Evolutionary conservation across 2,113 vertebrate species (phyloP), one percentile per base, ranked within the genome.

Genomic region (Chaetorhynchus papuensis): DNA sequence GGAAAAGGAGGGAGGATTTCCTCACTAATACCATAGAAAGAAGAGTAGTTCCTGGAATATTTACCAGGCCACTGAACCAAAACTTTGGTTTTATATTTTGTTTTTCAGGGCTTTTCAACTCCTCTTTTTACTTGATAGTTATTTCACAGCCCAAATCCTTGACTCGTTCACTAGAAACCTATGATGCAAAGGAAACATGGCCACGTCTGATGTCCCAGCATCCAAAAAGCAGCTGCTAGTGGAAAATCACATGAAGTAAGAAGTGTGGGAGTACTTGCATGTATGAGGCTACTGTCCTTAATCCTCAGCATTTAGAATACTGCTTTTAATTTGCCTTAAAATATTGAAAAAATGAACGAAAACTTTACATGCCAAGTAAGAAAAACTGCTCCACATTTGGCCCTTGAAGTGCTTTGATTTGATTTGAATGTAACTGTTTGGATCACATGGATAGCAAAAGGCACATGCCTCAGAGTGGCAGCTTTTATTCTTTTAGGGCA

Each of bases 41-140:
- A 92, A 63, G 47, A 53, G 82, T 75, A 82, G 74, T 97, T 96
- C 89, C 77, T 80, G 89, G 83, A 95, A 94, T 94, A 93, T 93
- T 96, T 94, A 88, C 81, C 82, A 89, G 87, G 61, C 76, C 75
- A 88, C 77, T 93, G 81, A 95, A 91, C 70, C 65, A 75, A 94
- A 94, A 71, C 68, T 64, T 83, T 70, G 35, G 11, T 42, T 96
- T 94, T 87, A 39, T 69, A 72, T 97, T 97, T 70, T 61, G 54
- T 35, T 95, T 94, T 83, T 83, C 75, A 68, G 59, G 76, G 50
- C 10, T 44, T 81, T 71, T 65, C 49, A 54, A 45, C 35, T 33
- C n/a, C 52, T 54, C 39, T 91, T 77, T 95, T 94, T 86, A 61
- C 1, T 4, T 61, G 15, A 52, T 39, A 72, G n/a, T 49, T 66